Conservation (phyloP, 2,113 vertebrate species). For the Isichthys henryi region DNA sequence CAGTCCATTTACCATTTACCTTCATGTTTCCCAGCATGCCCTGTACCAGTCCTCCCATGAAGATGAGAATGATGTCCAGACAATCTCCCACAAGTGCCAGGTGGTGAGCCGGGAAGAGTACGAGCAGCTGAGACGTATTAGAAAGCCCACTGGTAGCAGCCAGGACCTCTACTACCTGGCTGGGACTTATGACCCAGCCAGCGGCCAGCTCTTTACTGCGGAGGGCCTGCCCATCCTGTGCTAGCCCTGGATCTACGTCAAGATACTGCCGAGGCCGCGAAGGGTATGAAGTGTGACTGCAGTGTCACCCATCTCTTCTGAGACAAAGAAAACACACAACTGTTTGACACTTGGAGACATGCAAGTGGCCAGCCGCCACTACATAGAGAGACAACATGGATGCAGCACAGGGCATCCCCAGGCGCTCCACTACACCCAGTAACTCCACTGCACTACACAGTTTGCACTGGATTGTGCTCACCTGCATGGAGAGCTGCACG, state of each 20-base stretch:
- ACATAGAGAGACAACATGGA: not conserved
- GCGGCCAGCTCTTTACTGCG: conserved; percentile 79
- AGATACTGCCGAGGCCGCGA: conserved; percentile 28
- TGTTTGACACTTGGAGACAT: not conserved
- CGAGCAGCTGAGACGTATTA: conserved; percentile 71
- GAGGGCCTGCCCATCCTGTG: conserved; percentile 84
- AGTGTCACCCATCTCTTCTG: not conserved
- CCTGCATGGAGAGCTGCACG: not conserved
- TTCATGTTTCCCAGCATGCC: conserved; percentile 67
- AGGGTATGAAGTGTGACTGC: not conserved
- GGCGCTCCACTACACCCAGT: not conserved
- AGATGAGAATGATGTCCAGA: conserved; percentile 96
- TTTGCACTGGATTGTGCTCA: not conserved
- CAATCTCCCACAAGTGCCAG: conserved; percentile 97
- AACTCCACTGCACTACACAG: not conserved
- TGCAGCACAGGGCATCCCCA: not conserved
- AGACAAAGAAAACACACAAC: too few relatives aligned
- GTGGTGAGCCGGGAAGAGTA: conserved; percentile 83
- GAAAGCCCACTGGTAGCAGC: conserved; percentile 57
- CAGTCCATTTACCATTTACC: too few relatives aligned
- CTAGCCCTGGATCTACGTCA: conserved; percentile 46
- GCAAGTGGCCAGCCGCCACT: not conserved
- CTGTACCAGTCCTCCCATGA: conserved; percentile 95
- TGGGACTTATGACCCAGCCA: conserved; percentile 89
- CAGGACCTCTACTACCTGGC: conserved; percentile 93